Evolutionary conservation across 53 echinoderm and acorn worm genomes (phyloP), one percentile per base, ranked within the genome.

Genomic region (Luidia sarsii): DNA sequence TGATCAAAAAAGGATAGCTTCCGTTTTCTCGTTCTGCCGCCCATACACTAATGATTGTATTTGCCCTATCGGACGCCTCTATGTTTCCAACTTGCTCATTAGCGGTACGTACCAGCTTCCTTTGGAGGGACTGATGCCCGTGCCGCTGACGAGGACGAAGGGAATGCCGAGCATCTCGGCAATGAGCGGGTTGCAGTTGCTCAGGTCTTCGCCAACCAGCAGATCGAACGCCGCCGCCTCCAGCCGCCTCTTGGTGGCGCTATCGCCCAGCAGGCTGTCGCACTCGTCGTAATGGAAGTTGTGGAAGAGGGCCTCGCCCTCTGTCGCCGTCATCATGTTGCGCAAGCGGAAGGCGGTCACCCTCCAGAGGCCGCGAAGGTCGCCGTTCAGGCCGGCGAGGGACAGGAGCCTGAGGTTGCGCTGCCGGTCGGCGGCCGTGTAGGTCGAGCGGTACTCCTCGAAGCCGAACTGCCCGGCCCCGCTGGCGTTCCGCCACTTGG

Each of bases 401-500:
- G 77, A 77, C 19, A 61, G 1, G 60, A 31, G 46, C 7, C 48
- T 46, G 3, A 60, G 2, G 48, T 77, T 77, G 3, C 31, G 60
- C 43, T 9, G 1, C 13, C 61, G 62, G 60, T 77, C 77, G n/a
- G 59, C 33, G 11, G 16, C 28, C 7, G 77, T 77, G 60, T 59
- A 77, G 60, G 1, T 59, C 1, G 77, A 77, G 31, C 18, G 46
- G 33, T 60, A 48, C 45, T 60, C 77, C 32, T 32, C 32, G 43
- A 77, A 77, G 19, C 31, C 33, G 32, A 77, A 77, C 61, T 60
- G 5, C 56, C 23, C 31, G 45, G 77, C 77, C 9, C 46, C 77
- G 48, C 61, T 59, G 77, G 61, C 48, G 61, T 77, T 60, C 61
- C 41, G 19, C 77, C 77, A 77, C 46, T 60, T 77, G n/a, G 77